Base-by-base conservation (phyloP, 2,888 invertebrate species). In the Rotaria magnacalcarata region DNA sequence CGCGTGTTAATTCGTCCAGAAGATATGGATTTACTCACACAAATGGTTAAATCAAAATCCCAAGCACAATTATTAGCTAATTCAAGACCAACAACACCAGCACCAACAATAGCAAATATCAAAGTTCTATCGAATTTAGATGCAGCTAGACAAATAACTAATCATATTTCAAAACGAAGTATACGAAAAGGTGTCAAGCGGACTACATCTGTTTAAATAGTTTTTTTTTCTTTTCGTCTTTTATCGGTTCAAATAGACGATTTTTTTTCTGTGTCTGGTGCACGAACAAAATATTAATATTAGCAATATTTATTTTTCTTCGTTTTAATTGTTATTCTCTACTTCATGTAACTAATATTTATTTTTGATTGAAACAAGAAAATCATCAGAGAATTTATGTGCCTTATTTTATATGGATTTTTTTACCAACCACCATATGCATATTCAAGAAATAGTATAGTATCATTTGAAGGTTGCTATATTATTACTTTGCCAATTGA, bases 1-100 rank as follows among this genome's bases (percentile, higher is more conserved):
- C 80, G 80, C 24, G 47, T 80, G 24, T 47, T 80, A 47, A 80
- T 80, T 24, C 80, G 80, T 43, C 24, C 24, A n/a, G 47, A 80
- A 80, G 80, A 80, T 80, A 80, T 80, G 80, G 80, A 43, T n/a
- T n/a, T 80, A n/a, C 47, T 80, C 7, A 47, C 80, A 47, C 47
- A 80, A 80, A 80, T 80, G 80, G 80, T 47, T n/a, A 80, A 80
- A 47, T 80, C 80, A 5, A 80, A 47, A 80, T 80, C 80, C 4
- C 80, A 80, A 80, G 80, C 80, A 80, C 80, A 47, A n/a, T 47
- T 80, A 80, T 24, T 41, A 74, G 43, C 19, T 41, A 74, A 21
- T 41, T 43, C 80, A 10, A 80, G 47, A 47, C 80, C 80, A 5
- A n/a, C 80, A 14, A 80, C 80, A n/a, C 43, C 47, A 67, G 67